Base-by-base conservation (phyloP, 2,888 invertebrate genomes). In the Nomada flava region DNA sequence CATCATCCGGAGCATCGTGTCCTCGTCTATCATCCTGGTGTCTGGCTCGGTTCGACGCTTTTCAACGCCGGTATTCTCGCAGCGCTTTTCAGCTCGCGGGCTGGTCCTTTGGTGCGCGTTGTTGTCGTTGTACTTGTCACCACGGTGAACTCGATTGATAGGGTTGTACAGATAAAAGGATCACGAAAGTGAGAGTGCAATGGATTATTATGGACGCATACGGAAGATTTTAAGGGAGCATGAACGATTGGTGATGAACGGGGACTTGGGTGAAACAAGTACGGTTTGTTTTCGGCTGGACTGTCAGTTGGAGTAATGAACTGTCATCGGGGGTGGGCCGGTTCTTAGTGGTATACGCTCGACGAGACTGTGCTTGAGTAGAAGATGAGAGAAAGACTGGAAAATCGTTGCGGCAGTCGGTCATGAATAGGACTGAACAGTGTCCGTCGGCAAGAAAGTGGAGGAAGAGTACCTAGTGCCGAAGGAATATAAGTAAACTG, bases 371-470 rank as follows among this genome's bases (percentile, higher is more conserved):
- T 79, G 62, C 57, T 42, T 1, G 15, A 50, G 20, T 13, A 18
- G n/a, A 23, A 50, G 47, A 82, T 67, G 82, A 57, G 23, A 62
- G 29, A 55, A 55, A 62, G 67, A 36, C 29, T 36, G 9, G 68
- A 36, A 57, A 47, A 50, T 52, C 15, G 42, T 59, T 26, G 71
- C 10, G 74, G 23, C 26, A 47, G 47, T 47, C 70, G 23, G 82
- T 81, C 60, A 76, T 76, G 82, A 81, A 23, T 44, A 70, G 60
- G 79, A 23, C 55, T 55, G 57, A 69, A 79, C 64, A 64, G 82
- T 77, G 62, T 67, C 84, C 87, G 86, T 84, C 86, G 86, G 87
- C 52, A 77, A 79, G 75, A 60, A 70, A 74, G 29, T 20, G 60
- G 64, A 36, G 68, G 52, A 77, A 63, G 52, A 68, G 68, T 71